Conservation (phyloP, 2,113 vertebrate species). For the Pavo muticus region DNA sequence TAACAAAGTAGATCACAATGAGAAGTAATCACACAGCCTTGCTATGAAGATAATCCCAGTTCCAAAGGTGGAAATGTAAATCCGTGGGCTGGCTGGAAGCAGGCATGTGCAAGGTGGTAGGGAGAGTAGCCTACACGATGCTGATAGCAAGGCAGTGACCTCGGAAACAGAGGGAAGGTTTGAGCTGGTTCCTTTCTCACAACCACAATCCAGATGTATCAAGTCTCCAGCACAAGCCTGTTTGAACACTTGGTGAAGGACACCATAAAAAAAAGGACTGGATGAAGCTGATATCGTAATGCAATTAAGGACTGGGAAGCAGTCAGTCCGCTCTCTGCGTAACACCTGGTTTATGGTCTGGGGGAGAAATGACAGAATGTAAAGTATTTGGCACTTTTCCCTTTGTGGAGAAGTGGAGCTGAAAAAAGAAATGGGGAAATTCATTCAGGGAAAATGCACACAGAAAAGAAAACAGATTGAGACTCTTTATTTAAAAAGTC, state of each 20-base stretch:
- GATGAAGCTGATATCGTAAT: fast-evolving
- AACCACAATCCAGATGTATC: not conserved
- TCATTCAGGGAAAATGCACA: not conserved
- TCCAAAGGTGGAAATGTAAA: not conserved
- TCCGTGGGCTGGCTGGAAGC: not conserved
- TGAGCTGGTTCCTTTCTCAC: not conserved
- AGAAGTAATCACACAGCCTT: not conserved
- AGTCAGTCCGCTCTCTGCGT: not conserved
- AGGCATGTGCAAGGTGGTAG: not conserved
- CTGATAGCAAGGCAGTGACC: not conserved
- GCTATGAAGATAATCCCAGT: not conserved
- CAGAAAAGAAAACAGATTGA: not conserved
- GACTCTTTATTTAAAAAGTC: not conserved
- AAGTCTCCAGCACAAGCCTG: not conserved
- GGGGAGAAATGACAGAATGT: not conserved
- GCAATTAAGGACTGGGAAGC: not conserved
- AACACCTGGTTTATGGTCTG: not conserved
- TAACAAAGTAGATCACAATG: not conserved
- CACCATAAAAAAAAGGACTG: not conserved
- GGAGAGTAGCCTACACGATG: not conserved
- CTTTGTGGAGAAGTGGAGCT: not conserved
- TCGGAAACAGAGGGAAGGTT: not conserved
- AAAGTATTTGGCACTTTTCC: not conserved
- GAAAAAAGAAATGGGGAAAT: not conserved
- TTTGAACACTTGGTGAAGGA: not conserved